Conservation (phyloP, 2,113 vertebrate species). For the Pantherophis guttatus region DNA sequence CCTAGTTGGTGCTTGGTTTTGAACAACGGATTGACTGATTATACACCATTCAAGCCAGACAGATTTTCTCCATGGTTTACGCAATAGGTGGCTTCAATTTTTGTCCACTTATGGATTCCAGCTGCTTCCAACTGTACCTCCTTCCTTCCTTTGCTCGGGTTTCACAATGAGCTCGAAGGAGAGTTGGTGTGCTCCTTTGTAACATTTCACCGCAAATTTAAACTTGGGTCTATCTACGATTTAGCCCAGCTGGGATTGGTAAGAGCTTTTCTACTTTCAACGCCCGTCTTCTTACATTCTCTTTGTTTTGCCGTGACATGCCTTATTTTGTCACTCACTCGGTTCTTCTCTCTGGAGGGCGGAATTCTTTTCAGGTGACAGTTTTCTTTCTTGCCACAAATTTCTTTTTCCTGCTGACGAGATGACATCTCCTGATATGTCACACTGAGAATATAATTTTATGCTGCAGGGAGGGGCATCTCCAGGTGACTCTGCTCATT, state of each 20-base stretch:
- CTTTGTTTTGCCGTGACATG: not conserved
- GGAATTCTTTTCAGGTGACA: accelerated
- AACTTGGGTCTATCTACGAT: not conserved
- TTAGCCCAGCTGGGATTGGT: not conserved
- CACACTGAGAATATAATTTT: not conserved
- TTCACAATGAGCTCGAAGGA: too few species aligned
- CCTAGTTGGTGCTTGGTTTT: not conserved
- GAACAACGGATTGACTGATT: not conserved
- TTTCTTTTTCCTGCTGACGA: not conserved
- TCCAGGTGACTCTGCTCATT: constrained; percentile 41
- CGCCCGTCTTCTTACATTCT: not conserved
- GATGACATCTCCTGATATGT: not conserved
- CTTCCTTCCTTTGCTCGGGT: not conserved
- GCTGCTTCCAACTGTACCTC: not conserved
- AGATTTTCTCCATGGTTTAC: not conserved
- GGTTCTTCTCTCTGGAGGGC: not conserved
- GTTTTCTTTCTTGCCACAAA: not conserved
- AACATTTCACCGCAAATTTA: not conserved
- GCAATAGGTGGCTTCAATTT: not conserved
- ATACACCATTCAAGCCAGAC: not conserved
- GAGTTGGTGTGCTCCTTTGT: too few species aligned
- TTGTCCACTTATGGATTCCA: not conserved
- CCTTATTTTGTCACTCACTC: accelerated
- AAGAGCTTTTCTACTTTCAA: not conserved
- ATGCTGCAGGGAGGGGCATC: constrained; percentile 23